Evolutionary conservation across 1,140 invertebrate species (phyloP), one percentile per base, ranked within the genome.

Genomic region (Dendroctonus ponderosae): DNA sequence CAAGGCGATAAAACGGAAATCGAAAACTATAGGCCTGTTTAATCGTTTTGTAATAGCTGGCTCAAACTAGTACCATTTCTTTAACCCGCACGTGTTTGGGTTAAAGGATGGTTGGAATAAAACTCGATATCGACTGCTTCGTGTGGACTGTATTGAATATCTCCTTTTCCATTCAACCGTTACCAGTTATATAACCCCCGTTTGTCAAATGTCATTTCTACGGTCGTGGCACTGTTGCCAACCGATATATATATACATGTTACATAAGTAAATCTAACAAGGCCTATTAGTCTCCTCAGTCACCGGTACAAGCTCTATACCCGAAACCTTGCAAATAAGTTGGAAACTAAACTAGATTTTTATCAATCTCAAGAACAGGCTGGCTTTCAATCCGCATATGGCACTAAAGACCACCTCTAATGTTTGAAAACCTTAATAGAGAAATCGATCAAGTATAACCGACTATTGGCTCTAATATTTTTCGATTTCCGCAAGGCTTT

Each of bases 361-460:
- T 53, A 2, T 38, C 51, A 53, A 15, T 15, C 51, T 38, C 37
- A 3, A 3, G 51, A 53, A 38, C 51, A 53, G 51, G 51, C 2
- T 53, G 15, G 15, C 15, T 53, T 53, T 53, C 51, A 3, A 11
- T 9, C 15, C 51, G 9, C 2, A 14, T 4, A 53, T 53, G 15
- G 15, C 9, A 53, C 37, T 14, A 60, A 60, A 15, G 58, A 60
- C 44, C 39, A 44, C 3, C 43, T 60, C 5, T 5, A 60, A 9
- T 15, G 8, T 11, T 5, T 60, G 6, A 60, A 60, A 60, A 12
- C 5, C 58, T 41, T 60, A 3, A 60, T 46, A 43, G 58, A 44
- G 44, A 60, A 49, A 43, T 54, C n/a, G 6, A 43, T 60, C n/a
- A 41, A 60, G 14, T 60, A 60, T 43, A 46, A 60, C 58, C 5